Evolutionary conservation across 2,888 invertebrate genomes (phyloP).

Genomic region (Caenorhabditis sinica): DNA sequence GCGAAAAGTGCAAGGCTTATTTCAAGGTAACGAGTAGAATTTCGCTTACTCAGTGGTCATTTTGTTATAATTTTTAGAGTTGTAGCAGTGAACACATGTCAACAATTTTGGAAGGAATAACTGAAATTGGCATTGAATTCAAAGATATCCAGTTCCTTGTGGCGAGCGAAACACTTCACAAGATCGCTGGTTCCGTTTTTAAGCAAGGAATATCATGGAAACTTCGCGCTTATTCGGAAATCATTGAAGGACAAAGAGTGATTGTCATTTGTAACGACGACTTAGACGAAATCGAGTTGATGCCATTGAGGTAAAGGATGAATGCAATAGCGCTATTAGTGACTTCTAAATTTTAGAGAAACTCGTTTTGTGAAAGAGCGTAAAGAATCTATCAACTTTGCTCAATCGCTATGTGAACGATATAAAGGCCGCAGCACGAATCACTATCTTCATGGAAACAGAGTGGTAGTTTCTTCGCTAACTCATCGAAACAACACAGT

Average conservation of each 20-base stretch:
- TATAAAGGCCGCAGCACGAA: background rate
- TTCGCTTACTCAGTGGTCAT: background rate
- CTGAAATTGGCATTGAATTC: background rate
- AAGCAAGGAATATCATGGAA: conserved; percentile 26
- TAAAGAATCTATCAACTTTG: conserved; percentile 11
- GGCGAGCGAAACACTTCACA: conserved; percentile 36
- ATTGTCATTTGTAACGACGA: conserved; percentile 52
- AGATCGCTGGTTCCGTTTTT: conserved; percentile 34
- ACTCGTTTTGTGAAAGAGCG: conserved; percentile 16
- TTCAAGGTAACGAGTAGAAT: background rate
- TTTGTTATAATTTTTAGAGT: background rate
- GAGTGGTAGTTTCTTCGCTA: conserved; percentile 9
- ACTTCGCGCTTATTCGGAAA: conserved; percentile 26
- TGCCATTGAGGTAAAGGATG: background rate
- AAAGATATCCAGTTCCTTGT: conserved; percentile 20
- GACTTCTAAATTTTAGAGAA: background rate
- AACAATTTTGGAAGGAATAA: conserved; percentile 35
- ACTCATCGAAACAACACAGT: background rate
- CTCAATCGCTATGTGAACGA: conserved; percentile 19
- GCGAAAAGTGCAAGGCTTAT: background rate
- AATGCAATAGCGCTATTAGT: background rate
- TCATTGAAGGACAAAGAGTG: conserved; percentile 5
- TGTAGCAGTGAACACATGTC: conserved; percentile 49
- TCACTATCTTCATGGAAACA: conserved; percentile 12
- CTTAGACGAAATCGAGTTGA: conserved; percentile 4